A percentile compares a stretch with the other conserved stretches of the same genome.
Evolutionary conservation across 2,888 invertebrate genomes (phyloP).

Genomic region (Luperina testacea): DNA sequence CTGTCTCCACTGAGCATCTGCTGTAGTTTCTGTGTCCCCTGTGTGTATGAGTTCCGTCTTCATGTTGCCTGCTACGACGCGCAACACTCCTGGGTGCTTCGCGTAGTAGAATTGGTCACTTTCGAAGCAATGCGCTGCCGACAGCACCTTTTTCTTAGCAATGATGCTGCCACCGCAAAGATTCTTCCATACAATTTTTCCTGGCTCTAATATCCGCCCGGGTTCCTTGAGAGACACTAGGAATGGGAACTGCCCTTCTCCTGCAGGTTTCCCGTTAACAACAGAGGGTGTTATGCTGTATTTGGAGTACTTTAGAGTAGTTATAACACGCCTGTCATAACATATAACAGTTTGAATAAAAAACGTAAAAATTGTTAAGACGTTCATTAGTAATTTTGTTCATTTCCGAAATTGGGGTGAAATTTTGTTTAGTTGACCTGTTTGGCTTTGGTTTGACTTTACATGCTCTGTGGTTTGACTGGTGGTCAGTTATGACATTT

Average conservation of each 20-base stretch:
- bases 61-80: constrained; percentile 76
- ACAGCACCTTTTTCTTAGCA: constrained; percentile 68
- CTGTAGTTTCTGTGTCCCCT: constrained; percentile 66
- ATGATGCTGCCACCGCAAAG: constrained; percentile 83
- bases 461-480: neutral
- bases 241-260: constrained; percentile 74
- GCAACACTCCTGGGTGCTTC: constrained; percentile 63
- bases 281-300: constrained; percentile 71
- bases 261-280: constrained; percentile 75
- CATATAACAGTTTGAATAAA: constrained; percentile 58
- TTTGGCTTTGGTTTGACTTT: neutral
- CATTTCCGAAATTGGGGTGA: constrained; percentile 38
- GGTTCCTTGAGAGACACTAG: constrained; percentile 80
- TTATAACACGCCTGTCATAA: constrained; percentile 75
- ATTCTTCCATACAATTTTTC: constrained; percentile 71
- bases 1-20: constrained; percentile 46
- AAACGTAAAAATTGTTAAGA: constrained; percentile 52
- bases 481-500: neutral
- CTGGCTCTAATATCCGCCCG: constrained; percentile 26
- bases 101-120: constrained; percentile 70
- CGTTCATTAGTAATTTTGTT: constrained; percentile 69
- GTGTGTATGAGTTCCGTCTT: constrained; percentile 68
- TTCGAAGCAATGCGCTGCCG: constrained; percentile 85
- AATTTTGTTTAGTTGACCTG: constrained; percentile 14
- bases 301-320: constrained; percentile 76